These are phyloP conservation scores for Esox lucius DNA, from an alignment of 2,797 vertebrate genomes.

Conservation along the genomic window DNA sequence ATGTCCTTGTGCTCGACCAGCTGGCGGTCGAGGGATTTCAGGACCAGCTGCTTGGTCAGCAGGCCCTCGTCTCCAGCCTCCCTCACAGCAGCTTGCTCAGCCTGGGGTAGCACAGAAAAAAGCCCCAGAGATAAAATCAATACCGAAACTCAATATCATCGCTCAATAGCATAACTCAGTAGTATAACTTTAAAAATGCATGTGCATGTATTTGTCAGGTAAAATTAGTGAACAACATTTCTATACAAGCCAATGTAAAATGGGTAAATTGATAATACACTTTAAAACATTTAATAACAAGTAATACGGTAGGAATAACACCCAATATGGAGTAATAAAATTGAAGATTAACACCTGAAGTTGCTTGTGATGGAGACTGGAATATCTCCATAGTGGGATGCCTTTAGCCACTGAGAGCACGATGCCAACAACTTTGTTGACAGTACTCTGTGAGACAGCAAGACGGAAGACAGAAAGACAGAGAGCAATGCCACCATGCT, in stretches of 20 bases:
- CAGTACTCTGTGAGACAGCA: conserved; percentile 65
- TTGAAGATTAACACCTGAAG: conserved; percentile 68
- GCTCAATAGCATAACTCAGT: no score
- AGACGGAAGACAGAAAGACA: not conserved
- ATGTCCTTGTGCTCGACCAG: conserved; percentile 82
- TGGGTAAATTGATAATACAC: not conserved
- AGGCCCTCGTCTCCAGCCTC: conserved; percentile 72
- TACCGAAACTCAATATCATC: no score
- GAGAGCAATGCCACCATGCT: not conserved
- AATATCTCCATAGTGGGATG: conserved; percentile 79
- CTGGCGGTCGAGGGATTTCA: conserved; percentile 77
- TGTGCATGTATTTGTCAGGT: no score
- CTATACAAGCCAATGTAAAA: not conserved
- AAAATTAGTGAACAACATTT: no score
- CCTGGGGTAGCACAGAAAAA: conserved; percentile 51
- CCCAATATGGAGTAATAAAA: no score
- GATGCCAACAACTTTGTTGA: conserved; percentile 74
- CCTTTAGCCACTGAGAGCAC: conserved; percentile 74
- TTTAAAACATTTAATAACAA: not conserved
- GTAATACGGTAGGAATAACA: not conserved
- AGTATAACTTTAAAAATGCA: no score
- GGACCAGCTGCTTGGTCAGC: conserved; percentile 63
- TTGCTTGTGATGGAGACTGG: conserved; percentile 75
- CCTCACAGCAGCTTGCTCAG: conserved; percentile 72
- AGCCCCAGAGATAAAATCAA: not conserved